phyloP scores from a whole-genome alignment of 2,113 vertebrate genomes.

The Elephas maximus region DNA sequence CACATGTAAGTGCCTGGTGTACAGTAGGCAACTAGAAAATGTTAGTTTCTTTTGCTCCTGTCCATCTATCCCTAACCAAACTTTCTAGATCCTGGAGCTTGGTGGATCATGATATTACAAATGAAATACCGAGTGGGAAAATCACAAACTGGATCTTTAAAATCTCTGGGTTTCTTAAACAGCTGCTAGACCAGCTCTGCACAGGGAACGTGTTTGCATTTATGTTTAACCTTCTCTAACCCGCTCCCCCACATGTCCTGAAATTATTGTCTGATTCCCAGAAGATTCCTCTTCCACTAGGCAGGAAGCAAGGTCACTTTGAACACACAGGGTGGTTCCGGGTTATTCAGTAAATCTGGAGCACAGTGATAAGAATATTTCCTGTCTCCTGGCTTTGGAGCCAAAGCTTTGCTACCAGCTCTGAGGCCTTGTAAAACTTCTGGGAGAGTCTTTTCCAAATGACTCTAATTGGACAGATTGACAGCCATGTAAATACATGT shows the following conservation, averaged over 20 bases:
- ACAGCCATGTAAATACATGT: neutral
- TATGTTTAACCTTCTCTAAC: conserved; percentile 15
- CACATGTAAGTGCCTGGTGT: neutral
- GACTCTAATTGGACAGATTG: conserved; percentile 56
- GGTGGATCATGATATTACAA: neutral
- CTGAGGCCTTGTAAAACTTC: conserved; percentile 42
- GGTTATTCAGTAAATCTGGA: conserved; percentile 20
- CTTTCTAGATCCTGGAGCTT: neutral
- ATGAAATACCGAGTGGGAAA: neutral
- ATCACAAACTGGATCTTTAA: neutral
- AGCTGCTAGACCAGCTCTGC: neutral
- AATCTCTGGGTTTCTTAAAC: neutral
- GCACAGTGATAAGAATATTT: conserved; percentile 46
- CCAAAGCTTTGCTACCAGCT: conserved; percentile 41
- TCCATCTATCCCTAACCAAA: too few relatives aligned
- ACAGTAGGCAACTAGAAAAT: neutral
- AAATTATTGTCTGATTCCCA: conserved; percentile 56
- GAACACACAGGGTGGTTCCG: neutral
- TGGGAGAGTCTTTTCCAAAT: conserved; percentile 59
- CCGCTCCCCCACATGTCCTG: neutral
- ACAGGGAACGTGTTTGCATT: conserved; percentile 31
- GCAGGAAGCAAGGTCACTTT: neutral
- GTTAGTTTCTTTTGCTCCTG: neutral
- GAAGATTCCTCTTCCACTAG: conserved; percentile 23
- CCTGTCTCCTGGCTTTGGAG: conserved; percentile 7